Percentiles rank a stretch among this genome's conserved stretches.
Conservation (phyloP, 2,888 invertebrate genomes). For the Oscheius sp. region DNA sequence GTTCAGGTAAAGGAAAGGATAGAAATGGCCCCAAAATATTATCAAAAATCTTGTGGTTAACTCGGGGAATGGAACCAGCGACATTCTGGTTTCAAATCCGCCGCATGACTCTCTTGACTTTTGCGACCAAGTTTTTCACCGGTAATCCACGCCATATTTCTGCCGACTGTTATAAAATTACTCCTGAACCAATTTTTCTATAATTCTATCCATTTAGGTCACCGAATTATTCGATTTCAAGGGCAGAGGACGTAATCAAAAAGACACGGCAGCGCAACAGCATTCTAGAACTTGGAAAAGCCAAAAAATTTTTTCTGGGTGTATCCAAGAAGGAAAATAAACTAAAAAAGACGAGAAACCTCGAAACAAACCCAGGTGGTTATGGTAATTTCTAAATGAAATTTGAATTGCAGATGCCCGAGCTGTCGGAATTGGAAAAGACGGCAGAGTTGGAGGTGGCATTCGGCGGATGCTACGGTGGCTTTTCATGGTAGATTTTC, state of each 20-base stretch:
- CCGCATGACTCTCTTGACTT: no score
- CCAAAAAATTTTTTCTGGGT: conserved; percentile 65
- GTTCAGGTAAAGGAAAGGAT: conserved; percentile 14
- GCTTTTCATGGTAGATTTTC: not conserved
- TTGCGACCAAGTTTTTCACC: no score
- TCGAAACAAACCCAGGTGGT: conserved; percentile 63
- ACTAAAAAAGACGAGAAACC: conserved; percentile 53
- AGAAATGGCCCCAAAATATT: no score
- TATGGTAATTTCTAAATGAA: not conserved
- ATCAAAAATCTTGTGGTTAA: no score
- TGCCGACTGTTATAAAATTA: not conserved
- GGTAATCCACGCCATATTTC: no score
- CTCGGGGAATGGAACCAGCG: no score
- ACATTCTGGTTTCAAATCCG: no score
- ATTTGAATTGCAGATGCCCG: conserved; percentile 41
- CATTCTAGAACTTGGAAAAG: conserved; percentile 67
- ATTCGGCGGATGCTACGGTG: conserved; percentile 34
- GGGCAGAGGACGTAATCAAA: conserved; percentile 20
- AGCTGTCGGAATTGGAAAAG: conserved; percentile 58
- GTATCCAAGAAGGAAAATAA: conserved; percentile 39
- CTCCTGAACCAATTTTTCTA: not conserved
- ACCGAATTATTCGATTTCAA: conserved; percentile 28
- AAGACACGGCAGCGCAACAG: conserved; percentile 51
- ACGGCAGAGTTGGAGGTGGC: conserved; percentile 39
- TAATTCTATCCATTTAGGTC: not conserved